phyloP scores from a whole-genome alignment of 2,113 vertebrate genomes.

The Melanostigma gelatinosum region DNA sequence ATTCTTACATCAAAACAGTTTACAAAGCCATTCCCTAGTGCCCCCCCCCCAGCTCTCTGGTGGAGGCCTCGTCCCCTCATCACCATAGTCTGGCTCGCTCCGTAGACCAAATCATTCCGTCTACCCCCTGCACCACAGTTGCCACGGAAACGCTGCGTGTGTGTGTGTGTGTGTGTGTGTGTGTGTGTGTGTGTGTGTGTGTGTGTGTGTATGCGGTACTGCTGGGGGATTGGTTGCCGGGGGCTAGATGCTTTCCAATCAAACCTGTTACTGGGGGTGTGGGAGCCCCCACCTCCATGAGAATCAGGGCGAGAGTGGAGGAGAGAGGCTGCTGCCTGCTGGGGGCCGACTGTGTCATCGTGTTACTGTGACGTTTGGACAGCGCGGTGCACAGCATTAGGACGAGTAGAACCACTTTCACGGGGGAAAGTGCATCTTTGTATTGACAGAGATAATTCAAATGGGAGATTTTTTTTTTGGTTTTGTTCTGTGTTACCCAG shows the following conservation, averaged over 20 bases:
- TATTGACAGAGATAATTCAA: background rate
- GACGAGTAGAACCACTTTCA: background rate
- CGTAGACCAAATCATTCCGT: slow-evolving; percentile 77
- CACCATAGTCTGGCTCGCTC: slow-evolving; percentile 70
- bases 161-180: slow-evolving; percentile 39
- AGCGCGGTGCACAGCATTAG: slow-evolving; percentile 4
- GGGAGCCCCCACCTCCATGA: slow-evolving; percentile 17
- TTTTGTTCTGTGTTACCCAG: background rate
- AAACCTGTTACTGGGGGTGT: slow-evolving; percentile 82
- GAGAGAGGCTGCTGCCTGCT: slow-evolving; percentile 66
- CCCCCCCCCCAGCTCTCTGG: slow-evolving; percentile 26
- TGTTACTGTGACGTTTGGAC: slow-evolving; percentile 39
- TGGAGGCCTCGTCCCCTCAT: slow-evolving; percentile 69
- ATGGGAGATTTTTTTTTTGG: background rate
- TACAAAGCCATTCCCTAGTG: background rate
- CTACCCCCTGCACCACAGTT: slow-evolving; percentile 78
- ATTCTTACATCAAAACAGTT: background rate
- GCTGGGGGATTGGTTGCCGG: slow-evolving; percentile 83
- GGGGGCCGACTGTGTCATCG: slow-evolving; percentile 48
- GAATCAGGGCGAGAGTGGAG: slow-evolving; percentile 39
- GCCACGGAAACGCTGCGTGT: slow-evolving; percentile 76
- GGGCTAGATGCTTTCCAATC: slow-evolving; percentile 84
- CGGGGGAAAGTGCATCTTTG: background rate
- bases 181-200: slow-evolving; percentile 35
- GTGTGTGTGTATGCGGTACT: slow-evolving; percentile 57